Evolutionary conservation across 2,113 vertebrate species (phyloP).

Genomic region (Corapipo altera): DNA sequence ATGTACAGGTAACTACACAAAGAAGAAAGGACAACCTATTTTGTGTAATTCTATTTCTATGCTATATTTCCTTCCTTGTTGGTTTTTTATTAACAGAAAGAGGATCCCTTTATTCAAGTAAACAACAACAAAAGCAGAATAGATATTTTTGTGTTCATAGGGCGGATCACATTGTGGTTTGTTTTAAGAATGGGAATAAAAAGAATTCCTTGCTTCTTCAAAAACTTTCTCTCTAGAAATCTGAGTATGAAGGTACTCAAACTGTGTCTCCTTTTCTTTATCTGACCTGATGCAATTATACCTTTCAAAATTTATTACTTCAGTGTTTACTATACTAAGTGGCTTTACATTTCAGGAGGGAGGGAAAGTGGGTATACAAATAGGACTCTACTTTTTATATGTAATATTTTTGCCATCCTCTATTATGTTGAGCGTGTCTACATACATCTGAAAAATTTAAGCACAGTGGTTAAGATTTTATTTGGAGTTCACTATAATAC

Average conservation of each 20-base stretch:
- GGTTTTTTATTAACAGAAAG: background rate
- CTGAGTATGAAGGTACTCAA: background rate
- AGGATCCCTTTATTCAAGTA: background rate
- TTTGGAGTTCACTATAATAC: background rate
- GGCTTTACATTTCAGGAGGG: background rate
- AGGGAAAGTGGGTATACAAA: background rate
- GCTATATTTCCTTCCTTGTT: background rate
- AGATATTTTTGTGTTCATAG: background rate
- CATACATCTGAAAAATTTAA: background rate
- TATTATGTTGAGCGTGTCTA: background rate
- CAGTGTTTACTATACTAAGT: background rate
- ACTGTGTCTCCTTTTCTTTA: background rate
- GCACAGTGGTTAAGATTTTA: background rate
- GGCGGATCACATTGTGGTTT: background rate
- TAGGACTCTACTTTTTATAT: background rate
- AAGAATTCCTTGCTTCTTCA: background rate
- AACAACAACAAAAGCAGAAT: background rate
- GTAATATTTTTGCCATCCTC: background rate
- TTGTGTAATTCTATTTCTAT: background rate
- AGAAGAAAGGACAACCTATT: background rate
- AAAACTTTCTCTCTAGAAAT: background rate
- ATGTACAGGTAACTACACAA: background rate
- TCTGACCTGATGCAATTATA: background rate
- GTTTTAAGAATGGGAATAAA: background rate
- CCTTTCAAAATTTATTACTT: background rate